Evolutionary conservation across 2,888 invertebrate genomes (phyloP), one percentile per base, ranked within the genome.

Genomic region (Diarsia mendica): DNA sequence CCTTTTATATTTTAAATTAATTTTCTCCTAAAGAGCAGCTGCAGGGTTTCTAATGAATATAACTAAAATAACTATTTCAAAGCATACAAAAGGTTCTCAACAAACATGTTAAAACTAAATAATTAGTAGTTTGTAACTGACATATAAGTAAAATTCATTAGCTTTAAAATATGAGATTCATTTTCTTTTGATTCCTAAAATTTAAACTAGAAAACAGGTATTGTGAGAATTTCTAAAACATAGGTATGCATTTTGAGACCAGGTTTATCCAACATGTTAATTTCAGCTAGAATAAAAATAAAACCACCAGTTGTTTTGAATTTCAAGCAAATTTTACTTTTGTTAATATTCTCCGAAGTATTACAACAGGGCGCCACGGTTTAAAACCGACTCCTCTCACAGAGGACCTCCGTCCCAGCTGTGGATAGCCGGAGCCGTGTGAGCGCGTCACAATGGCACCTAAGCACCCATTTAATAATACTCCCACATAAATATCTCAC

Each of bases 61-160:
- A 20, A 3, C 28, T 70, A 18, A 23, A 72, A 3, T 49, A n/a
- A 8, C 10, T 1, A 28, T 39, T 77, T 18, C 9, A 72, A 65
- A 33, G 11, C 11, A 49, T 8, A 11, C 10, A 20, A 33, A 33
- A 60, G 61, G 39, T 39, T 61, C 5, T 48, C 18, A 64, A 13
- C 10, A 9, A 71, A 71, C 15, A 13, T 65, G 63, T 63, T 8
- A 44, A 72, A 65, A 53, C 44, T 9, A n/a, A 23, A 5, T 70
- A 58, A 20, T 63, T 39, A 20, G 44, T 3, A 67, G 20, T 60
- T n/a, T 80, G 80, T 64, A 71, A 67, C 20, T 71, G 82, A 77
- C 82, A 67, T 65, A 13, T 55, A 49, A 18, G 18, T 71, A 33
- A 77, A 77, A 65, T 53, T 44, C 1, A 67, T 67, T 70, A 58